Conservation (phyloP, 2,888 invertebrate genomes). For the Matsumyia berberina region DNA sequence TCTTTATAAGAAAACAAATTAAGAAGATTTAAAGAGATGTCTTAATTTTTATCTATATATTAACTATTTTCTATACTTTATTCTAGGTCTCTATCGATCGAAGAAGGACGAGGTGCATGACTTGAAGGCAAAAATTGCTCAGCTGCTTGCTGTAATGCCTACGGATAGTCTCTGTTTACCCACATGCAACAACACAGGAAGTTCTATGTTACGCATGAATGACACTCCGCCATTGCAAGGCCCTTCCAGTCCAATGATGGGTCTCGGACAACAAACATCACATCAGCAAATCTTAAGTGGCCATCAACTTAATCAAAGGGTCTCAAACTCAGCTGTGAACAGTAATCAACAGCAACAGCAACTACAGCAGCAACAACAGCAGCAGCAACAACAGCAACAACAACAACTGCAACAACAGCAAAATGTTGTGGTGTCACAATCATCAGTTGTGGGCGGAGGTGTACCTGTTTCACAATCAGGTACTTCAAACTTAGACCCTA, state of each 20-base stretch:
- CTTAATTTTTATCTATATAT: no score
- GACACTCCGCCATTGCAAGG: slow-evolving; percentile 84
- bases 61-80: slow-evolving; percentile 1
- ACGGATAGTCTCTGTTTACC: slow-evolving; percentile 87
- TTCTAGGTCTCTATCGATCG: slow-evolving; percentile 90
- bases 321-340: slow-evolving; percentile 56
- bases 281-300: slow-evolving; percentile 78
- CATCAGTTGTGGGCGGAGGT: slow-evolving; percentile 81
- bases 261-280: slow-evolving; percentile 78
- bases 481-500: slow-evolving; percentile 91
- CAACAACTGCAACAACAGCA: slow-evolving; percentile 75
- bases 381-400: slow-evolving; percentile 66
- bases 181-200: slow-evolving; percentile 85
- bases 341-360: slow-evolving; percentile 72
- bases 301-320: slow-evolving; percentile 79
- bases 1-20: no score
- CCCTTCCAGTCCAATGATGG: slow-evolving; percentile 84
- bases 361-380: slow-evolving; percentile 73
- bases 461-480: slow-evolving; percentile 81
- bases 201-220: slow-evolving; percentile 87
- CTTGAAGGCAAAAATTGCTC: slow-evolving; percentile 95
- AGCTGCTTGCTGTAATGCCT: slow-evolving; percentile 95
- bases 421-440: slow-evolving; percentile 81
- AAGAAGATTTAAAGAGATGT: no score
- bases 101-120: slow-evolving; percentile 97